These are phyloP conservation scores for Trogon surrucura DNA, from an alignment of 2,113 vertebrate species.

Conservation along the genomic window DNA sequence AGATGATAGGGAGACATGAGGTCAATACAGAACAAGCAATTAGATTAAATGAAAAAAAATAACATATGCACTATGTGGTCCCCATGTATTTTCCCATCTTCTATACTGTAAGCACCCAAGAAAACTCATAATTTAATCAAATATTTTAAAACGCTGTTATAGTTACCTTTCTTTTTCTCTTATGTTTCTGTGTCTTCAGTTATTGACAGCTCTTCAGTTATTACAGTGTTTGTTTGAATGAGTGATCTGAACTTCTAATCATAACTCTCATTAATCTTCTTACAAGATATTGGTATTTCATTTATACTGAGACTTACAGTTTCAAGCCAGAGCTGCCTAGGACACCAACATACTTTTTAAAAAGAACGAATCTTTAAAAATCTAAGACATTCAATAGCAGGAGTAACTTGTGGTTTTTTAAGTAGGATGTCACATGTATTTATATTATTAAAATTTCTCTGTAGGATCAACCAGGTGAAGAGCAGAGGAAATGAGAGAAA, in stretches of 20 bases:
- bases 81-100: not conserved
- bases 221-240: not conserved
- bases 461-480: not conserved
- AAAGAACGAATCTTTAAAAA: not conserved
- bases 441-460: not conserved
- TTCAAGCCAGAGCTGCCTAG: not conserved
- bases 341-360: not conserved
- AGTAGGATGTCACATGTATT: not conserved
- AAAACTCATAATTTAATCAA: not conserved
- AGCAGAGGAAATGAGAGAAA: not conserved
- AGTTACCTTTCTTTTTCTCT: not conserved
- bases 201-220: not conserved
- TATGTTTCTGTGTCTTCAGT: not conserved
- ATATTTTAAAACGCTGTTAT: not conserved
- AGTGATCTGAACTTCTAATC: not conserved
- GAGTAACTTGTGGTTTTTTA: not conserved
- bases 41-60: not conserved
- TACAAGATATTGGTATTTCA: not conserved
- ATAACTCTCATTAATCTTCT: not conserved
- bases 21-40: not conserved
- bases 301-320: not conserved
- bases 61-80: not conserved
- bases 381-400: not conserved
- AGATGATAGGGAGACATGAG: not conserved
- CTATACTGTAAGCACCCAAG: not conserved